phyloP scores from a whole-genome alignment of 2,113 vertebrate genomes.

The Myxocyprinus asiaticus region DNA sequence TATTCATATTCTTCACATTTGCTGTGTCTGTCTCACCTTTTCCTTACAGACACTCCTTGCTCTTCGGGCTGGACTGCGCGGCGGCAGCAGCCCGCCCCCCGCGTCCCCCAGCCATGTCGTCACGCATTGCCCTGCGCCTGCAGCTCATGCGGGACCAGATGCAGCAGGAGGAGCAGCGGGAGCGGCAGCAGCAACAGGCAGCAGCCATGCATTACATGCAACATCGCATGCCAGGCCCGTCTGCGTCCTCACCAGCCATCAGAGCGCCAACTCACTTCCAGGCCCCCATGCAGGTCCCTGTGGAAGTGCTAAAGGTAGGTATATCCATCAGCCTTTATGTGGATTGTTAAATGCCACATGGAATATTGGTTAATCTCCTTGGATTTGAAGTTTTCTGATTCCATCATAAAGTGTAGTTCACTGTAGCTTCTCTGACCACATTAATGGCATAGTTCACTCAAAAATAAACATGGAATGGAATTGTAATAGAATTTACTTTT shows the following conservation, averaged over 20 bases:
- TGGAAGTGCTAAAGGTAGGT: constrained; percentile 92
- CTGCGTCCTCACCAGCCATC: constrained; percentile 85
- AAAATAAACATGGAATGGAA: no score
- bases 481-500: no score
- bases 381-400: no score
- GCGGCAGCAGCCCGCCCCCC: constrained; percentile 75
- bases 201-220: constrained; percentile 77
- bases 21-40: not conserved
- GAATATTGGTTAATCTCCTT: not conserved
- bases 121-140: constrained; percentile 93
- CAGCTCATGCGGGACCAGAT: constrained; percentile 98
- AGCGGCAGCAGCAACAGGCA: constrained; percentile 79
- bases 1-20: not conserved
- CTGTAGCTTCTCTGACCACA: no score
- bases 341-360: not conserved
- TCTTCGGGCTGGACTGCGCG: constrained; percentile 78
- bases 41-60: constrained; percentile 60
- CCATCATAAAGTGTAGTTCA: no score
- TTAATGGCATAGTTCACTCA: no score
- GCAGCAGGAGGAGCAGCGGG: constrained; percentile 92
- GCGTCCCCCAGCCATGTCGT: constrained; percentile 87
- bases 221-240: constrained; percentile 77
- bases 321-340: not conserved
- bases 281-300: constrained; percentile 85
- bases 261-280: constrained; percentile 86